Percentiles rank a stretch among this genome's conserved stretches.
phyloP scores from a whole-genome alignment of 2,113 vertebrate genomes.

The Pimephales promelas region DNA sequence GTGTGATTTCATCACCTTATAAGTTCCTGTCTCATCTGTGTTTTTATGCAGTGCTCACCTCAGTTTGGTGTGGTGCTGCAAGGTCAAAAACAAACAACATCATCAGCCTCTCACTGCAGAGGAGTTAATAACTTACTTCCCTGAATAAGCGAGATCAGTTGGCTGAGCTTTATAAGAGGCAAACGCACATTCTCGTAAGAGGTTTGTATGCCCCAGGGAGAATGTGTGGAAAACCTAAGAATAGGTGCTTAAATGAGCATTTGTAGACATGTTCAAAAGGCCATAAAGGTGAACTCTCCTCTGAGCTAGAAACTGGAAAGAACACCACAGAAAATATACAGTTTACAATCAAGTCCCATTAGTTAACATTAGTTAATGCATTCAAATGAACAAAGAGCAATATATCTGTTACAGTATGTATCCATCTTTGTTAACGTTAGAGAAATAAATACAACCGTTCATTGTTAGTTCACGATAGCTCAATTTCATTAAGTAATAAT shows the following conservation, averaged over 20 bases:
- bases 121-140: conserved; percentile 29
- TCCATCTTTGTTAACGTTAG: too few species aligned
- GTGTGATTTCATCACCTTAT: neutral
- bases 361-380: too few species aligned
- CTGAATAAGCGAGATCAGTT: conserved; percentile 15
- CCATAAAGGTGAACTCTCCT: neutral
- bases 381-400: too few species aligned
- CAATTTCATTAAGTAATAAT: too few species aligned
- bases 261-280: conserved; percentile 5
- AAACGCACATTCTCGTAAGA: neutral
- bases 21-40: too few species aligned
- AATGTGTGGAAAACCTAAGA: conserved; percentile 5
- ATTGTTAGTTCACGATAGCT: too few species aligned
- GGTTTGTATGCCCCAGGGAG: neutral
- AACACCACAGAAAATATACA: neutral
- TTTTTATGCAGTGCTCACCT: conserved; percentile 40
- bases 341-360: too few species aligned
- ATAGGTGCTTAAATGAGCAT: neutral
- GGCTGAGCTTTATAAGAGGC: neutral
- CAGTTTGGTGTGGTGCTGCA: conserved; percentile 23
- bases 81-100: conserved; percentile 25
- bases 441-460: too few species aligned
- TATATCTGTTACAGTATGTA: too few species aligned
- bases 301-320: neutral
- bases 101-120: neutral